Evolutionary conservation across 2,113 vertebrate species (phyloP), one percentile per base, ranked within the genome.

Genomic region (Etheostoma spectabile): DNA sequence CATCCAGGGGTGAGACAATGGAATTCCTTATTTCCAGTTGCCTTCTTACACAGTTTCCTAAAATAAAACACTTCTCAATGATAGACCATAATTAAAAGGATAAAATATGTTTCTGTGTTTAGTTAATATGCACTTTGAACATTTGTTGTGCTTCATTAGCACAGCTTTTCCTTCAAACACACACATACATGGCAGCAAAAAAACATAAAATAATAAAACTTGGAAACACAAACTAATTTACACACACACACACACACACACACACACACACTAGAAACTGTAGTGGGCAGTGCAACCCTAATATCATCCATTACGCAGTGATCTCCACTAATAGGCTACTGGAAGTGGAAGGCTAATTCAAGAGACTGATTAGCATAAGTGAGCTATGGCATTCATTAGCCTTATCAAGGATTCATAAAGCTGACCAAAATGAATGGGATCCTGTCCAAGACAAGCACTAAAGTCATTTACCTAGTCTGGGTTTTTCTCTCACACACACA

Each of bases 301-400:
- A 51, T 71, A 35, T 68, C 77, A 81, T 85, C 86, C 77, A 89
- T 89, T 87, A 87, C 38, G 3, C 65, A 55, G 66, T 74, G 84
- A 83, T 82, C 79, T 83, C 70, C 74, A 59, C 72, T 84, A 86
- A 89, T 63, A 88, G 80, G 77, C 56, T 53, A 53, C 83, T 82
- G 64, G 64, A 68, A 87, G 74, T 64, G 42, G 62, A 79, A 79
- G 79, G 55, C 79, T 82, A 81, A 87, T 89, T 86, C 80, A 82
- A 85, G 80, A 83, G 48, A 77, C 77, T 77, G 82, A 90, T 90
- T 89, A 89, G 53, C 85, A 89, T 88, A 87, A 82, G 80, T 89
- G 85, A 92, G 90, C 83, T 87, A 87, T 87, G 75, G 80, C 75
- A 51, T 84, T 87, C 86, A 87, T 91, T 91, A 90, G 82, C 59